These are phyloP conservation scores for Zoanthus sansibaricus DNA, from an alignment of 92 coral and sea anemone genomes.

Conservation along the genomic window DNA sequence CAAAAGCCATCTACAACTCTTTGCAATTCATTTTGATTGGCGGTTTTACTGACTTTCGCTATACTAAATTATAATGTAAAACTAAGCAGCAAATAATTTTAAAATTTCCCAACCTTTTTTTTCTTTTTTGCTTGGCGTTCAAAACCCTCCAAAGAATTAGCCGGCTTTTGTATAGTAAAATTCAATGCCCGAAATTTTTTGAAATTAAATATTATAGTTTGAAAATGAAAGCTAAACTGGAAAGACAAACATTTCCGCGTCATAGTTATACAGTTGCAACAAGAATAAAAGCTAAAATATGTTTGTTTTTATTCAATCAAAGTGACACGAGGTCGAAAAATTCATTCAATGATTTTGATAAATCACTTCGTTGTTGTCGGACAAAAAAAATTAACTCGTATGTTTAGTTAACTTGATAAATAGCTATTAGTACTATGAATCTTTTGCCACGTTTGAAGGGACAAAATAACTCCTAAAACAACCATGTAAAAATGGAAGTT, in stretches of 20 bases:
- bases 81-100: too few species aligned
- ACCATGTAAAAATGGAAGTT: neutral
- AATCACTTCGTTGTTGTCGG: neutral
- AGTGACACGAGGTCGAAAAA: neutral
- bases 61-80: neutral
- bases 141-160: neutral
- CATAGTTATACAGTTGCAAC: neutral
- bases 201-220: neutral
- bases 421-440: neutral
- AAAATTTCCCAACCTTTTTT: too few species aligned
- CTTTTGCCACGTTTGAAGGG: constrained; percentile 18
- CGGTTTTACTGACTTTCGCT: too few species aligned
- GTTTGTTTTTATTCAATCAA: constrained; percentile 23
- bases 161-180: neutral
- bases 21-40: too few species aligned
- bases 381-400: neutral
- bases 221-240: neutral
- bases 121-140: neutral
- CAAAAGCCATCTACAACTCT: neutral
- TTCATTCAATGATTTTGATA: constrained; percentile 15
- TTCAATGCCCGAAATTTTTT: neutral
- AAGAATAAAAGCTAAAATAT: neutral
- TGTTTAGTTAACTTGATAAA: constrained; percentile 1
- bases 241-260: neutral
- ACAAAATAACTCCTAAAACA: constrained; percentile 5